Evolutionary conservation across 2,888 invertebrate species (phyloP), one percentile per base, ranked within the genome.

Genomic region (Pollenia griseotomentosa): DNA sequence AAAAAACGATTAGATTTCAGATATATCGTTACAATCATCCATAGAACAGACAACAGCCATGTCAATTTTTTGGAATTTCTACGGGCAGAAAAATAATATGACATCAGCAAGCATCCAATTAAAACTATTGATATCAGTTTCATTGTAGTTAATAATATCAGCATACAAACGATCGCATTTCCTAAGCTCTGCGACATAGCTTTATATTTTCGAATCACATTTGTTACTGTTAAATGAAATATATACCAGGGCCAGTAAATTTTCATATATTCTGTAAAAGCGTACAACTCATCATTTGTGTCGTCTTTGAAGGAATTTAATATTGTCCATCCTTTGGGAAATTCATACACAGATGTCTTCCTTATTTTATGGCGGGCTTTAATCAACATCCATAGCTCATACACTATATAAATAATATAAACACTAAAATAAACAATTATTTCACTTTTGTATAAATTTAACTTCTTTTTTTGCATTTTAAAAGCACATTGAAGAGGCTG

Each of bases 281-380:
- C 90, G 80, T 93, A 92, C 82, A 93, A 89, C 84, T 93, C 93
- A 75, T 92, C 91, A 83, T 93, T 93, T 65, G 91, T 91, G 80
- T 92, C 91, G 84, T 93, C 93, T 6, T 92, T 91, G 10, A 89
- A 90, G 57, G 91, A 86, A 77, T 90, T 91, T 5, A 93, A 87
- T 46, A 92, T 66, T 4, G 65, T 66, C 93, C 93, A 93, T 3
- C 93, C 93, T 9, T 87, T 61, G 2, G 89, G 85, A 63, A 93
- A 92, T 57, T 90, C 89, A 74, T 90, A 90, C 61, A 89, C 77
- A 0, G 92, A 86, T 23, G 89, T 88, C 5, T 88, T 71, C 46
- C 90, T 55, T 12, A 93, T 90, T 59, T 88, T 89, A 68, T 92
- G 90, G 7, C 91, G 90, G 12, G 91, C 88, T 23, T 68, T 89